These are phyloP conservation scores for Meteorus sp. DNA, from an alignment of 1,140 invertebrate species.

Conservation along the genomic window DNA sequence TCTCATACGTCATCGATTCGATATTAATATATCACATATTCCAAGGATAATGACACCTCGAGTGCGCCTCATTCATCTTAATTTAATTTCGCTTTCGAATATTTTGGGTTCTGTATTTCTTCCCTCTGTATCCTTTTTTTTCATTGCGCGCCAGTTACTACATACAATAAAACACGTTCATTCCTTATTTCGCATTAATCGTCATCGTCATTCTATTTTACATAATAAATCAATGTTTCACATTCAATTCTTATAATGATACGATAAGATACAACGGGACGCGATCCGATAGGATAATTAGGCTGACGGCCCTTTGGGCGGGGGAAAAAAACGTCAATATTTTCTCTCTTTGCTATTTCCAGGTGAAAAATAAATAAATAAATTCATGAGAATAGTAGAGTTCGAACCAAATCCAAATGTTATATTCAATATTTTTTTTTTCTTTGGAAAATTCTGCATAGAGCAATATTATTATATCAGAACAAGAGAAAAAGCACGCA, in stretches of 20 bases:
- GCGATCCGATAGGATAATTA: neutral
- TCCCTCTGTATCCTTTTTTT: no score
- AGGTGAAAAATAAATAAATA: neutral
- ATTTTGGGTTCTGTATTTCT: no score
- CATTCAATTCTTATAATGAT: slow-evolving; percentile 13
- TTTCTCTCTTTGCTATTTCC: neutral
- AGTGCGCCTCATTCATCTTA: slow-evolving; percentile 1
- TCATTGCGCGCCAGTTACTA: neutral
- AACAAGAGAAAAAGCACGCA: neutral
- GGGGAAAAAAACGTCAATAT: slow-evolving; percentile 2
- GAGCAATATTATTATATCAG: neutral
- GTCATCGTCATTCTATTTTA: no score
- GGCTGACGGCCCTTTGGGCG: neutral
- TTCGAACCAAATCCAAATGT: no score
- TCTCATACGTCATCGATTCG: slow-evolving; percentile 22
- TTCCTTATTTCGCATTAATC: neutral
- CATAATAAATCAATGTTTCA: neutral
- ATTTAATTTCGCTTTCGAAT: neutral
- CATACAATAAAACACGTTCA: neutral
- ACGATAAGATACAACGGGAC: slow-evolving; percentile 6
- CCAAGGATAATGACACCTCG: slow-evolving; percentile 19
- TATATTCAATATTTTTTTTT: neutral
- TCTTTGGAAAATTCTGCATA: neutral
- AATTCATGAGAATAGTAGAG: no score
- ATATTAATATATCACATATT: slow-evolving; percentile 25